A percentile compares a stretch with the other conserved stretches of the same genome.
phyloP scores from a whole-genome alignment of 2,797 vertebrate genomes.

The Botia almorhae region DNA sequence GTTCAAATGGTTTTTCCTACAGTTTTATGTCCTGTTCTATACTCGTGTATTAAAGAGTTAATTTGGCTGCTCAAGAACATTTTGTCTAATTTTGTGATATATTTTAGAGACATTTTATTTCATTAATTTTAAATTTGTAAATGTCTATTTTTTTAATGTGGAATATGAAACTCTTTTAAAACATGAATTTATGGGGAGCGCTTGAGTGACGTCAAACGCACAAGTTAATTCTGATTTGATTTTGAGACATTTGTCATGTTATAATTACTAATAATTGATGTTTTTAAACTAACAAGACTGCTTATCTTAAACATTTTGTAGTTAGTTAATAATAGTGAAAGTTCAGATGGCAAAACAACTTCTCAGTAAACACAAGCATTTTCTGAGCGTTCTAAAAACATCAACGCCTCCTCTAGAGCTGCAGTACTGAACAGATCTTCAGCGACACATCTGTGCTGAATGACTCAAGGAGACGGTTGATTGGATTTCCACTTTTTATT shows the following conservation, averaged over 20 bases:
- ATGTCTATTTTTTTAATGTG: no score
- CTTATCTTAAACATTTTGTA: constrained; percentile 66
- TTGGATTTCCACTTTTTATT: constrained; percentile 58
- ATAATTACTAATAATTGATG: constrained; percentile 75
- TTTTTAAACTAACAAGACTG: constrained; percentile 57
- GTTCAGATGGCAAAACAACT: no score
- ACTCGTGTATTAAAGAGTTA: constrained; percentile 33
- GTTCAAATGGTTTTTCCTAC: constrained; percentile 50
- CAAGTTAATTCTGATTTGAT: constrained; percentile 69
- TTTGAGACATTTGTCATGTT: constrained; percentile 70
- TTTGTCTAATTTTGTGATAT: background rate
- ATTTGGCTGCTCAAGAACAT: constrained; percentile 39
- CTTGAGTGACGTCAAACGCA: constrained; percentile 67
- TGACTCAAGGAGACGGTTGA: background rate
- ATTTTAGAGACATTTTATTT: no score
- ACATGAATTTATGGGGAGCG: no score
- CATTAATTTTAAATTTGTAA: no score
- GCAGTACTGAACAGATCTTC: no score
- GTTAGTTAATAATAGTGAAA: no score
- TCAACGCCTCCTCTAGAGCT: no score
- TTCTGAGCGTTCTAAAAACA: no score
- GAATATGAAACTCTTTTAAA: no score
- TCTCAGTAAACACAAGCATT: no score
- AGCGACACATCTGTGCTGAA: no score
- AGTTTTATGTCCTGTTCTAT: constrained; percentile 24